Evolutionary conservation across 2,888 invertebrate species (phyloP).

Genomic region (Lamellibrachia columna): DNA sequence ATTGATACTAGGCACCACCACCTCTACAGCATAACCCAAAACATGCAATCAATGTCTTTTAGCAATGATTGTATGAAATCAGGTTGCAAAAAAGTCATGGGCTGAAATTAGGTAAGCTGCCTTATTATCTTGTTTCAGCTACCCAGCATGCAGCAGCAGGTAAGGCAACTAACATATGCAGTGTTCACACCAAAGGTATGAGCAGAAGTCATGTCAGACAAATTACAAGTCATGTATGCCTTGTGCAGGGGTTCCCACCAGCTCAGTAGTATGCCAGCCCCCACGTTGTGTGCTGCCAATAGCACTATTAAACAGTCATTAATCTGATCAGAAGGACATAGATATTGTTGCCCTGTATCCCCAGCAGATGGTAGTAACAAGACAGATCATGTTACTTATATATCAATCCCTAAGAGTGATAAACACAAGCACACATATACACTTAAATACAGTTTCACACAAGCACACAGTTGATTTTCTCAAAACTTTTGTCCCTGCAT

Average conservation of each 20-base stretch:
- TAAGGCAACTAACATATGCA: not conserved
- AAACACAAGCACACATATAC: no score
- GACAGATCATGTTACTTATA: not conserved
- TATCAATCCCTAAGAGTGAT: not conserved
- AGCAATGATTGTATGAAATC: not conserved
- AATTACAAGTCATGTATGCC: not conserved
- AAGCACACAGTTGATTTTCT: not conserved
- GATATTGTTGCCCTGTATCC: not conserved
- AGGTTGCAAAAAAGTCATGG: not conserved
- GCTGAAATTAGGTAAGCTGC: not conserved
- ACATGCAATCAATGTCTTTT: not conserved
- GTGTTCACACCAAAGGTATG: not conserved
- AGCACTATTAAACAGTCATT: not conserved
- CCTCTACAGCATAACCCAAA: not conserved
- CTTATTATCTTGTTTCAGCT: not conserved
- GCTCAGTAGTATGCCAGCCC: not conserved
- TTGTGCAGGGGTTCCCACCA: not conserved
- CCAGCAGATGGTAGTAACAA: not conserved
- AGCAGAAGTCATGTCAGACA: not conserved
- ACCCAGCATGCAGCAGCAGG: not conserved
- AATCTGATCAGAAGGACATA: constrained; percentile 7
- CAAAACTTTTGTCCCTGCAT: not conserved
- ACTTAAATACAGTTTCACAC: not conserved
- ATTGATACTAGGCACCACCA: not conserved
- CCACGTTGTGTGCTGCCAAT: not conserved